A percentile compares a stretch with the other conserved stretches of the same genome.
These are phyloP conservation scores for Campoletis raptor DNA, from an alignment of 2,888 invertebrate species.

Conservation along the genomic window DNA sequence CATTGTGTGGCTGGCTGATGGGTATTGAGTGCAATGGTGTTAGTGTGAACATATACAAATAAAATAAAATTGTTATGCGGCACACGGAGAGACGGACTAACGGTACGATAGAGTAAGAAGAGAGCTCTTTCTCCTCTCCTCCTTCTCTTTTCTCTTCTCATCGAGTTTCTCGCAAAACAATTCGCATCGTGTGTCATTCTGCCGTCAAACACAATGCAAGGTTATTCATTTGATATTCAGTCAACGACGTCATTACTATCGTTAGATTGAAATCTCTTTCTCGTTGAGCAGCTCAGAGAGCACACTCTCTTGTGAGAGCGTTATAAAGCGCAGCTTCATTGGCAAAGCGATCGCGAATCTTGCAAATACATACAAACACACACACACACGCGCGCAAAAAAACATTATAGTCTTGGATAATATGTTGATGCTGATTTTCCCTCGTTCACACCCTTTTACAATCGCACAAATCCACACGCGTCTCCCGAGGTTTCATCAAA, in stretches of 20 bases:
- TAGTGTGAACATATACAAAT: slow-evolving; percentile 16
- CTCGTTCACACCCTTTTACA: slow-evolving; percentile 51
- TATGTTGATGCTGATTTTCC: slow-evolving; percentile 42
- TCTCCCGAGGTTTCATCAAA: slow-evolving; percentile 62
- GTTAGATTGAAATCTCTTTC: slow-evolving; percentile 82
- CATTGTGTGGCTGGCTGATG: slow-evolving; percentile 24
- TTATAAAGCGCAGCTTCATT: slow-evolving; percentile 61
- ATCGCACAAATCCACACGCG: slow-evolving; percentile 53
- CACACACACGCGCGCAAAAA: background rate
- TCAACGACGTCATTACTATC: slow-evolving; percentile 83
- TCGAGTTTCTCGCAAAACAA: slow-evolving; percentile 78
- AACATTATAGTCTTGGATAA: background rate
- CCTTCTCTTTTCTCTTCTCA: slow-evolving; percentile 13
- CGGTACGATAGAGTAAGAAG: slow-evolving; percentile 75
- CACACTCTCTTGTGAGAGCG: slow-evolving; percentile 2
- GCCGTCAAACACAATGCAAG: slow-evolving; percentile 83
- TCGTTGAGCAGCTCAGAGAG: slow-evolving; percentile 46
- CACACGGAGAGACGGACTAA: slow-evolving; percentile 81
- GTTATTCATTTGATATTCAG: slow-evolving; percentile 84
- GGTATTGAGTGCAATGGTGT: slow-evolving; percentile 39
- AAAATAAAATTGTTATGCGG: slow-evolving; percentile 81
- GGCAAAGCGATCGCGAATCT: slow-evolving; percentile 60
- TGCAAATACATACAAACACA: slow-evolving; percentile 19
- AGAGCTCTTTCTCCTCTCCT: slow-evolving; percentile 36
- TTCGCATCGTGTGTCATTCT: slow-evolving; percentile 80